Percentiles rank a stretch among this genome's conserved stretches.
Conservation (phyloP, 30 jellyfish, hydroid and myxozoan genomes). For the Chrysaora quinquecirrha region DNA sequence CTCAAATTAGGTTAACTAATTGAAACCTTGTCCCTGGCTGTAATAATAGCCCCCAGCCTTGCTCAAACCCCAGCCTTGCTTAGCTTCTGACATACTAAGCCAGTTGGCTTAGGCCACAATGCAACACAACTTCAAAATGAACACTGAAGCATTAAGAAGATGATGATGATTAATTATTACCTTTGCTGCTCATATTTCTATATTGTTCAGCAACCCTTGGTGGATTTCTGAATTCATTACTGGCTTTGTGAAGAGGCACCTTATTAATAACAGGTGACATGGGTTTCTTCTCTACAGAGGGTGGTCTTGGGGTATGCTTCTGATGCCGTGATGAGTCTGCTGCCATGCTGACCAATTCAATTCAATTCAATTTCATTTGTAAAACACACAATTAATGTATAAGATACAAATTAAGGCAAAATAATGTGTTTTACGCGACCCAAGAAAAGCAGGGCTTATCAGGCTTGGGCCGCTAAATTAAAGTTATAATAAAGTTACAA, state of each 20-base stretch:
- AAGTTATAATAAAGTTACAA: too few relatives aligned
- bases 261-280: slow-evolving; percentile 10
- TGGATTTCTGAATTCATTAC: slow-evolving; percentile 27
- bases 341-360: slow-evolving; percentile 35
- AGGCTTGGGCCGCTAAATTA: too few relatives aligned
- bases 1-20: too few relatives aligned
- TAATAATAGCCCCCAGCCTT: too few relatives aligned
- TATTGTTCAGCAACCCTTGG: slow-evolving; percentile 66
- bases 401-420: too few relatives aligned
- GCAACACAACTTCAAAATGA: background rate
- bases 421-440: too few relatives aligned
- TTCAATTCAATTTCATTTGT: slow-evolving; percentile 52
- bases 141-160: background rate
- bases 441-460: too few relatives aligned
- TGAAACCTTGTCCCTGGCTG: too few relatives aligned
- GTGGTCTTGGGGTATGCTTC: slow-evolving; percentile 11
- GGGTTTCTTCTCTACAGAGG: background rate
- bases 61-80: too few relatives aligned
- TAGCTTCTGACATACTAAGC: too few relatives aligned
- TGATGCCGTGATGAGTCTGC: slow-evolving; percentile 7
- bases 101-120: too few relatives aligned
- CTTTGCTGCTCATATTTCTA: slow-evolving; percentile 13
- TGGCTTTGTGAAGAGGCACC: slow-evolving; percentile 39
- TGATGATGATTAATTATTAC: background rate
- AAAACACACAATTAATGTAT: too few relatives aligned